Evolutionary conservation across 2,113 vertebrate species (phyloP).

Genomic region (Edolisoma coerulescens): DNA sequence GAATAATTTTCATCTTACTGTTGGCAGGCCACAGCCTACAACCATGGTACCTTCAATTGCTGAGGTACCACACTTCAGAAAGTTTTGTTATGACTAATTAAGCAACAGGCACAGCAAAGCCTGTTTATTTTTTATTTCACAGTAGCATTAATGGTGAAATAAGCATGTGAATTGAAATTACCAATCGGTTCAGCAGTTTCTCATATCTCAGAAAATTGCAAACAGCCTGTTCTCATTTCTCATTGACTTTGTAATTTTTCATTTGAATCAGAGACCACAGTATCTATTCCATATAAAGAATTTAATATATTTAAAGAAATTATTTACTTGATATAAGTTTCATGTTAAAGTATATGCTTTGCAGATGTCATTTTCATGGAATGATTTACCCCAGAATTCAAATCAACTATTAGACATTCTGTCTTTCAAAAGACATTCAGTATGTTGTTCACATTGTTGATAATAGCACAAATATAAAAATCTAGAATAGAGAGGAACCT

Average conservation of each 20-base stretch:
- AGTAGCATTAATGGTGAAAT: slow-evolving; percentile 49
- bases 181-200: slow-evolving; percentile 38
- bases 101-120: slow-evolving; percentile 17
- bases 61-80: slow-evolving; percentile 36
- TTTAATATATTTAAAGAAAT: slow-evolving; percentile 41
- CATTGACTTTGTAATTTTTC: not conserved
- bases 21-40: not conserved
- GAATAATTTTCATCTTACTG: slow-evolving; percentile 44
- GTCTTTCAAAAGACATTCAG: not conserved
- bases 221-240: slow-evolving; percentile 24
- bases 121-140: slow-evolving; percentile 50
- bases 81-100: slow-evolving; percentile 56
- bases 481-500: not conserved
- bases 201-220: slow-evolving; percentile 42
- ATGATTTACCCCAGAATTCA: slow-evolving; percentile 32
- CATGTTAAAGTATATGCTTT: slow-evolving; percentile 18
- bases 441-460: not conserved
- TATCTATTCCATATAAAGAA: slow-evolving; percentile 29
- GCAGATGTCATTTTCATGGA: slow-evolving; percentile 46
- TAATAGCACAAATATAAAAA: not conserved
- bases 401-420: not conserved
- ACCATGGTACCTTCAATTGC: slow-evolving; percentile 7
- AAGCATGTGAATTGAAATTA: slow-evolving; percentile 31
- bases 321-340: slow-evolving; percentile 47
- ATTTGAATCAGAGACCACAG: not conserved